These are phyloP conservation scores for Siphlonurus alternatus DNA, from an alignment of 2,888 invertebrate genomes.

Conservation along the genomic window DNA sequence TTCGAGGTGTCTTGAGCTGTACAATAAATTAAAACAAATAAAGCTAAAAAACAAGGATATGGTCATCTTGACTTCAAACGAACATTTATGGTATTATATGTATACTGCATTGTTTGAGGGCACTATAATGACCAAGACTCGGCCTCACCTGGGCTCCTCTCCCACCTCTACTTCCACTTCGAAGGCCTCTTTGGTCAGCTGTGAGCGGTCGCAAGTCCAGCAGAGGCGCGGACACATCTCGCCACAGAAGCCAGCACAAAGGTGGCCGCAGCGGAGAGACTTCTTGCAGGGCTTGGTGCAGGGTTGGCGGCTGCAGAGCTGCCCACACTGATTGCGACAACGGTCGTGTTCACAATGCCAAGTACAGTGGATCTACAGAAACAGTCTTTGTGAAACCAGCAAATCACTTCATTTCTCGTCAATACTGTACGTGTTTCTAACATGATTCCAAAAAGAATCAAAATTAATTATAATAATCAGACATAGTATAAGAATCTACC, in stretches of 20 bases:
- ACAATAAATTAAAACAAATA: too few relatives aligned
- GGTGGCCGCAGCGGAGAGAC: slow-evolving; percentile 35
- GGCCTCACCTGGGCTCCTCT: neutral
- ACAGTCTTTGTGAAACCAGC: neutral
- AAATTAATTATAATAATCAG: too few relatives aligned
- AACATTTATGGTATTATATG: too few relatives aligned
- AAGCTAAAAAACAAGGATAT: too few relatives aligned
- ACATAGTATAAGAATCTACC: too few relatives aligned
- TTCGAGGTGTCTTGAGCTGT: too few relatives aligned
- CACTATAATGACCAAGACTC: too few relatives aligned
- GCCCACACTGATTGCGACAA: slow-evolving; percentile 32
- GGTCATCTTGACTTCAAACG: too few relatives aligned
- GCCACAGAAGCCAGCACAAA: slow-evolving; percentile 54
- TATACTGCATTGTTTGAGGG: too few relatives aligned
- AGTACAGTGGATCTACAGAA: slow-evolving; percentile 19
- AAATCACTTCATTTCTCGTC: neutral
- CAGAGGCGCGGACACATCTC: slow-evolving; percentile 49
- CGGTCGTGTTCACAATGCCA: slow-evolving; percentile 31
- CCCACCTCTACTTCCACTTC: neutral
- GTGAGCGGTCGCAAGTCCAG: slow-evolving; percentile 32
- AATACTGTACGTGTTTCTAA: too few relatives aligned
- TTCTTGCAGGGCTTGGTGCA: slow-evolving; percentile 30
- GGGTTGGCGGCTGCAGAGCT: slow-evolving; percentile 29
- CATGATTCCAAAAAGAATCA: too few relatives aligned
- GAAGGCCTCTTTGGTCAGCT: slow-evolving; percentile 19